Evolutionary conservation across 2,797 vertebrate genomes (phyloP).

Genomic region (Brachyalestes nurse): DNA sequence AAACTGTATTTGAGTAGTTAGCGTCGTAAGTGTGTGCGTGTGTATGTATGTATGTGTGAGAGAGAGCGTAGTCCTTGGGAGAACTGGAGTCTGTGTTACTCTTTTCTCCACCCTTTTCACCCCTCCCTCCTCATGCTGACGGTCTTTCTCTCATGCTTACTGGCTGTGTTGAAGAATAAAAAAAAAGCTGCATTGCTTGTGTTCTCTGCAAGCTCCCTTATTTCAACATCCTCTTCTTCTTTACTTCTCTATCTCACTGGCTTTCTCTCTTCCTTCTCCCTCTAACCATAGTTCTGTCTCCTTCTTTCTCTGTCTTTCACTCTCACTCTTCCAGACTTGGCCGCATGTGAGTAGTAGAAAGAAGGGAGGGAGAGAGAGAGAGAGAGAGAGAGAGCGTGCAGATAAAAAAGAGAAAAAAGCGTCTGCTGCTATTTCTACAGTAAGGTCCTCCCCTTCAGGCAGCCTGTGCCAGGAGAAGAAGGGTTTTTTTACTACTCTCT

Average conservation of each 20-base stretch:
- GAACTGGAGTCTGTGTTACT: slow-evolving; percentile 57
- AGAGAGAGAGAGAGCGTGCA: slow-evolving; percentile 68
- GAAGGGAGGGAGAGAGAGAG: slow-evolving; percentile 62
- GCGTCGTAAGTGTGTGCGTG: slow-evolving; percentile 31
- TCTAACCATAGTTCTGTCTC: slow-evolving; percentile 61
- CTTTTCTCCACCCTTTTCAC: slow-evolving; percentile 43
- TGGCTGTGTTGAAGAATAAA: slow-evolving; percentile 64
- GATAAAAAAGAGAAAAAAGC: slow-evolving; percentile 52
- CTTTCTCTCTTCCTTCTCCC: slow-evolving; percentile 64
- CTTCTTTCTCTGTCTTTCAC: slow-evolving; percentile 49
- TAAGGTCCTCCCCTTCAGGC: slow-evolving; percentile 86
- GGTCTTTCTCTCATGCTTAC: slow-evolving; percentile 57
- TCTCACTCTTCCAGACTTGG: slow-evolving; percentile 74
- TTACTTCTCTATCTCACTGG: slow-evolving; percentile 66
- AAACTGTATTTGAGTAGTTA: slow-evolving; percentile 40
- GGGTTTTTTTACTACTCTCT: slow-evolving; percentile 80
- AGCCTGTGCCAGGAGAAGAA: slow-evolving; percentile 85
- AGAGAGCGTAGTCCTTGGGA: slow-evolving; percentile 58
- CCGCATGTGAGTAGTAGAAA: slow-evolving; percentile 81
- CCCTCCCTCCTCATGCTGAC: slow-evolving; percentile 38
- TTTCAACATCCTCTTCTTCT: slow-evolving; percentile 87
- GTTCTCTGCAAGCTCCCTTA: slow-evolving; percentile 78
- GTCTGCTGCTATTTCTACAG: slow-evolving; percentile 86
- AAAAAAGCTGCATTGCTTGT: slow-evolving; percentile 67
- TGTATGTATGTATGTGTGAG: slow-evolving; percentile 47